These are phyloP conservation scores for Caenorhabditis remanei DNA, from an alignment of 1,140 invertebrate species.

Conservation along the genomic window DNA sequence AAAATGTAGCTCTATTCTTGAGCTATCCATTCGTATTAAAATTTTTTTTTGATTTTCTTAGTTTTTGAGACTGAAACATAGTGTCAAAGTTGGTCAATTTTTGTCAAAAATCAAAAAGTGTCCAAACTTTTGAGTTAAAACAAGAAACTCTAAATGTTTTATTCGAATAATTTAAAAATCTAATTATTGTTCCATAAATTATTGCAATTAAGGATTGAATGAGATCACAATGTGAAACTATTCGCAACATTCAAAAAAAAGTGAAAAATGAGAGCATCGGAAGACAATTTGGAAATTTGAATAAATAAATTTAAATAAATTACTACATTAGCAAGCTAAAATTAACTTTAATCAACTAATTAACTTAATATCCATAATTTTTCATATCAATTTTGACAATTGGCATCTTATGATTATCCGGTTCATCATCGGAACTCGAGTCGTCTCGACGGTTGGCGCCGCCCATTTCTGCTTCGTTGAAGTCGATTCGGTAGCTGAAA, in stretches of 20 bases:
- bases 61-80: too few species aligned
- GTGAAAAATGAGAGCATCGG: constrained; percentile 25
- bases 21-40: too few species aligned
- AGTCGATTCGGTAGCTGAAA: constrained; percentile 70
- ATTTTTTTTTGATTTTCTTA: too few species aligned
- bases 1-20: too few species aligned
- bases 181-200: constrained; percentile 43
- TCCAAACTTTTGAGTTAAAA: too few species aligned
- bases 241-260: background rate
- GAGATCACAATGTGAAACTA: constrained; percentile 50
- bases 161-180: background rate
- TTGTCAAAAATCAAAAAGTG: background rate
- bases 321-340: background rate
- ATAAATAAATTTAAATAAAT: background rate
- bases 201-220: constrained; percentile 31
- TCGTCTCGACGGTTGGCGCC: constrained; percentile 57
- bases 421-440: constrained; percentile 75
- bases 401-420: constrained; percentile 70
- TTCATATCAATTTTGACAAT: constrained; percentile 77
- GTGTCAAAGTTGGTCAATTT: too few species aligned
- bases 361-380: constrained; percentile 75
- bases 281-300: background rate
- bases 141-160: background rate
- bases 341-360: background rate
- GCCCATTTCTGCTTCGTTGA: constrained; percentile 67